Conservation (phyloP, 2,113 vertebrate genomes). For the Pyxicephalus adspersus region DNA sequence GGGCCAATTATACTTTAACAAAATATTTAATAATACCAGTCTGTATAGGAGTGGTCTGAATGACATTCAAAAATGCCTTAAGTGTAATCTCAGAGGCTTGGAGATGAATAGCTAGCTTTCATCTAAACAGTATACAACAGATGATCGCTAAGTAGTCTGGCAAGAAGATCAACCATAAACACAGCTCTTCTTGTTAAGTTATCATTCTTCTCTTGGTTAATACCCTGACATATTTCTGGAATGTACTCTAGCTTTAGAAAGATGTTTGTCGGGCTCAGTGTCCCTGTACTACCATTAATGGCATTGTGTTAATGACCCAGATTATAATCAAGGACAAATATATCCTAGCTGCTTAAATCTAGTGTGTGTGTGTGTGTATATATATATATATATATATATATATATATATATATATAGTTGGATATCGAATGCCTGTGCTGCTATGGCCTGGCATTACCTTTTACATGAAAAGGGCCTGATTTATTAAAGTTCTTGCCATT, state of each 20-base stretch:
- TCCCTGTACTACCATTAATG: neutral
- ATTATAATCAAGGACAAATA: neutral
- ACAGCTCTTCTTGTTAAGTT: conserved; percentile 29
- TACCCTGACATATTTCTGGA: conserved; percentile 45
- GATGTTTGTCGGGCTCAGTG: neutral
- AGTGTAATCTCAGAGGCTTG: conserved; percentile 25
- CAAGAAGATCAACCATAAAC: conserved; percentile 42
- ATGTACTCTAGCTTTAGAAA: conserved; percentile 4
- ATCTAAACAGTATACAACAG: conserved; percentile 38
- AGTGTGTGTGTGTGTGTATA: too few relatives aligned
- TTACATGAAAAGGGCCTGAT: too few relatives aligned
- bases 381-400: too few relatives aligned
- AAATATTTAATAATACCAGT: conserved; percentile 6
- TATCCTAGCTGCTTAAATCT: neutral
- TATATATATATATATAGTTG: too few relatives aligned
- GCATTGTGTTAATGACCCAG: neutral
- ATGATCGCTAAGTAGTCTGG: conserved; percentile 38
- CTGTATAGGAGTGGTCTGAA: conserved; percentile 11
- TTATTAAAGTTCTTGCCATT: too few relatives aligned
- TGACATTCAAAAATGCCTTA: conserved; percentile 12
- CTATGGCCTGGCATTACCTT: too few relatives aligned
- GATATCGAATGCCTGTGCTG: too few relatives aligned
- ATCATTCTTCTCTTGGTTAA: conserved; percentile 37
- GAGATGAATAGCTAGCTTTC: conserved; percentile 40
- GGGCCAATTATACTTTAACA: conserved; percentile 2